phyloP scores from a whole-genome alignment of 2,888 invertebrate species.

The Chrysodeixis includens region DNA sequence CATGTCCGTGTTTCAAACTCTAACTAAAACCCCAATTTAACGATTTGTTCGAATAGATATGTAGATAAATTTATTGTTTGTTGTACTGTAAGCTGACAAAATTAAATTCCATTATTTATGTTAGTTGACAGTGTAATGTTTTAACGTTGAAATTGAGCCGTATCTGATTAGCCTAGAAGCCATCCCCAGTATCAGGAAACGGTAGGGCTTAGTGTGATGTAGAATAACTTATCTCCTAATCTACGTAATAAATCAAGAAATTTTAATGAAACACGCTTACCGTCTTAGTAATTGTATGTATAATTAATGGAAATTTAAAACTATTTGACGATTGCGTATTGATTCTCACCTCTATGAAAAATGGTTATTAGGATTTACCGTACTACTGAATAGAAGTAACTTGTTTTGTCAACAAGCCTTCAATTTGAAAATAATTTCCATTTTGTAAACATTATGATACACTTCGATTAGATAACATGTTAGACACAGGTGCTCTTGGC shows the following conservation, averaged over 20 bases:
- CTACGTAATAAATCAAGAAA: background rate
- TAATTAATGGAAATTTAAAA: background rate
- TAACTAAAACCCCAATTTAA: conserved; percentile 76
- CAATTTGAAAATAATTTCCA: background rate
- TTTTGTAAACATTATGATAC: no score
- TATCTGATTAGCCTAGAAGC: conserved; percentile 10
- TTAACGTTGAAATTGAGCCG: conserved; percentile 11
- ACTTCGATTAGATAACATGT: background rate
- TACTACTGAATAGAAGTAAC: background rate
- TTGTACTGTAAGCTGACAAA: conserved; percentile 33
- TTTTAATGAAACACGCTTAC: background rate
- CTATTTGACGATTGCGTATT: background rate
- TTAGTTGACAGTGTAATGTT: conserved; percentile 20
- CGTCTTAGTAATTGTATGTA: background rate
- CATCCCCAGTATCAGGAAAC: background rate
- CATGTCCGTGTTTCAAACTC: conserved; percentile 80
- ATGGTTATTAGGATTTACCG: background rate
- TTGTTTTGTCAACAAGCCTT: background rate
- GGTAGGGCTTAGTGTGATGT: background rate
- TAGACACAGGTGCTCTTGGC: background rate
- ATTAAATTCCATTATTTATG: conserved; percentile 43
- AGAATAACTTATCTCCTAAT: background rate
- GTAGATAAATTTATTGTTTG: conserved; percentile 54
- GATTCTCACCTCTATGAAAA: background rate
- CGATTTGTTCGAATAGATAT: conserved; percentile 59